Base-by-base conservation (phyloP, 2,888 invertebrate species). In the Eilema griseolum region DNA sequence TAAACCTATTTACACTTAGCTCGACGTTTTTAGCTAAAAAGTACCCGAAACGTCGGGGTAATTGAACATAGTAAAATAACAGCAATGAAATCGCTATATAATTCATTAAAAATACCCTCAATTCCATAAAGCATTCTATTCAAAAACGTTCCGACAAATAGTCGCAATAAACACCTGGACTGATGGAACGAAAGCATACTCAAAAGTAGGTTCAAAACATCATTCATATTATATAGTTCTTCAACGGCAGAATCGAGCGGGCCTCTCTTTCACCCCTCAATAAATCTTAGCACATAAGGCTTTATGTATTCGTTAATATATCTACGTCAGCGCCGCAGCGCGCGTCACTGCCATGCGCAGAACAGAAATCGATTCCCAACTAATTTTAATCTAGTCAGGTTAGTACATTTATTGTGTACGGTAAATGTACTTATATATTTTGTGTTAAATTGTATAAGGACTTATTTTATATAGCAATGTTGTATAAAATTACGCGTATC, bases 311-410 rank as follows among this genome's bases (percentile, higher is more conserved):
- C 16, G 57, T 64, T 75, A n/a, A 31, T 73, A 65, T 85, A 84
- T 83, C 81, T 83, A 85, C 86, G 81, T 83, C 78, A 83, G 71
- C 78, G 81, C 85, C 85, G 86, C 86, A 87, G 75, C 82, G 82
- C 74, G 76, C 85, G 87, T 85, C 84, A 82, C 82, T 75, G 88
- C 70, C 90, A 85, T 88, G 91, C 91, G 90, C 90, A 87, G 67
- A 83, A 76, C 72, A 73, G 3, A 86, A 88, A 87, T 90, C 90
- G 90, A 91, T 86, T 86, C 83, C 69, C 67, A 69, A 79, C 76
- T 76, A 74, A 77, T 73, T 69, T 76, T 70, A 76, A 79, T 79
- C 71, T 77, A 73, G 78, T 73, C 23, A 63, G n/a, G 31, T 56
- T 26, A n/a, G 31, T 67, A 46, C 28, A 33, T 24, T 66, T 59